A percentile compares a stretch with the other conserved stretches of the same genome.
Conservation (phyloP, 2,113 vertebrate genomes). For the Bufo bufo region DNA sequence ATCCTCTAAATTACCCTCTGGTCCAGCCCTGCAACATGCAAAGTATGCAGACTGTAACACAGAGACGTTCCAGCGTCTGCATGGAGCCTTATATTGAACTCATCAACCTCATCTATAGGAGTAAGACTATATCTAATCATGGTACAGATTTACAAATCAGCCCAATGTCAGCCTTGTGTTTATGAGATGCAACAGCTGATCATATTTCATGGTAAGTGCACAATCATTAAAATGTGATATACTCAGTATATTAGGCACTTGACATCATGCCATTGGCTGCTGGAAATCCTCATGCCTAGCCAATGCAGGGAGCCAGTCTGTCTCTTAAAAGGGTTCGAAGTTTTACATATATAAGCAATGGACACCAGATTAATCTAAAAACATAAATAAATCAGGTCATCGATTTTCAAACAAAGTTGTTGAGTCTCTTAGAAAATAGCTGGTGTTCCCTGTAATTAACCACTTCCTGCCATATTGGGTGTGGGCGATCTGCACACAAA, state of each 20-base stretch:
- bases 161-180: neutral
- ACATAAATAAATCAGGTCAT: conserved; percentile 9
- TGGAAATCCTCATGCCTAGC: neutral
- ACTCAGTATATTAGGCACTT: neutral
- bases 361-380: neutral
- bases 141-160: neutral
- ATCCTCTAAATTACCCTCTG: neutral
- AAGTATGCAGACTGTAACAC: neutral
- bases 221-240: neutral
- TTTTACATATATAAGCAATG: conserved; percentile 16
- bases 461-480: neutral
- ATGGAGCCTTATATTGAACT: neutral
- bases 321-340: conserved; percentile 1
- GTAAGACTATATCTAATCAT: neutral
- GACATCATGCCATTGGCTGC: conserved; percentile 7
- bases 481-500: neutral
- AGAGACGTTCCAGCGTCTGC: neutral
- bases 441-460: neutral
- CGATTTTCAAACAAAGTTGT: neutral
- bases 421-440: neutral
- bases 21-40: neutral
- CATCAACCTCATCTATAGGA: neutral
- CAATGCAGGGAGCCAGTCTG: conserved; percentile 23
- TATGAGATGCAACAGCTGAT: neutral
- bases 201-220: neutral